Conservation (phyloP, 2,113 vertebrate genomes). For the Rhinolophus ferrumequinum region DNA sequence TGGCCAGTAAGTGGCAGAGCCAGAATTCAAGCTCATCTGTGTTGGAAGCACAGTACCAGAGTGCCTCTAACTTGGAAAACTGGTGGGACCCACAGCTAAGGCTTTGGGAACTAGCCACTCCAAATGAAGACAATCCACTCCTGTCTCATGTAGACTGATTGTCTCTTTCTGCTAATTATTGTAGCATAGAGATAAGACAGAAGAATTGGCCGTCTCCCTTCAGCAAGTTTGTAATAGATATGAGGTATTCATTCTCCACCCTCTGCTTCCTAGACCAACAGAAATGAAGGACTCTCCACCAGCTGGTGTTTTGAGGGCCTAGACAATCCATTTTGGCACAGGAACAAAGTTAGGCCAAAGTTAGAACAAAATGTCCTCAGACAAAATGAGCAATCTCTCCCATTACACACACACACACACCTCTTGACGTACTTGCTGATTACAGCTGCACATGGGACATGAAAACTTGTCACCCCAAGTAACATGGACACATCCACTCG, state of each 20-base stretch:
- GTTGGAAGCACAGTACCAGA: rapidly evolving
- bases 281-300: slow-evolving; percentile 42
- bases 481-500: slow-evolving; percentile 55
- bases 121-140: not conserved
- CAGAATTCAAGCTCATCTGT: not conserved
- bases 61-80: not conserved
- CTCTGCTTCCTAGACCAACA: slow-evolving; percentile 38
- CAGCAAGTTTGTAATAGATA: not conserved
- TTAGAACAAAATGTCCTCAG: slow-evolving; percentile 72
- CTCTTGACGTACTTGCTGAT: slow-evolving; percentile 69
- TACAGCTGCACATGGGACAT: slow-evolving; percentile 61
- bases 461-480: slow-evolving; percentile 57
- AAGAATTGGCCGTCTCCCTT: not conserved
- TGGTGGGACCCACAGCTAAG: not conserved
- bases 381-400: slow-evolving; percentile 40
- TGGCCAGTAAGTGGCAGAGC: not conserved
- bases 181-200: not conserved
- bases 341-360: slow-evolving; percentile 62
- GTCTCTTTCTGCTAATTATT: not conserved
- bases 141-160: not conserved
- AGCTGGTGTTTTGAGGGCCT: not conserved
- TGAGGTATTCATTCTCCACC: not conserved
- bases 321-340: slow-evolving; percentile 20
- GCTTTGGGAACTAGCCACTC: not conserved
- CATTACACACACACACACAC: not conserved